Percentiles rank a stretch among this genome's conserved stretches.
Conservation (phyloP, 2,888 invertebrate genomes). For the Willowsia nigromaculata region DNA sequence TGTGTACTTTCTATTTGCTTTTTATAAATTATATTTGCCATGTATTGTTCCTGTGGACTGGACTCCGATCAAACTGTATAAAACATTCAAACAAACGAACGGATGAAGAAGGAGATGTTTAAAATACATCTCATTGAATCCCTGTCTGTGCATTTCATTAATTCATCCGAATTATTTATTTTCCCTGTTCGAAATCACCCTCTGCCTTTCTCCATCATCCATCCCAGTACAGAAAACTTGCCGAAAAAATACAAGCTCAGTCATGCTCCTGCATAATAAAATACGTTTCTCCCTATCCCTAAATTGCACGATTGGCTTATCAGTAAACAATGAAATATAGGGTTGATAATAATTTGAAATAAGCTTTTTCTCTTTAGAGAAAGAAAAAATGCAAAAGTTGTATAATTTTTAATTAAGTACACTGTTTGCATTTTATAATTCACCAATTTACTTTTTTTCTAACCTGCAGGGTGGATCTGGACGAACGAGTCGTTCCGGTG, state of each 20-base stretch:
- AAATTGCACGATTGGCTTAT: neutral
- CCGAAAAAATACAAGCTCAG: neutral
- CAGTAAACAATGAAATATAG: constrained; percentile 17
- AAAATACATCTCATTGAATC: constrained; percentile 38
- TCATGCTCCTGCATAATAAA: constrained; percentile 39
- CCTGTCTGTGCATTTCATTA: constrained; percentile 56
- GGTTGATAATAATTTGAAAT: constrained; percentile 49
- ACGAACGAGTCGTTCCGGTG: constrained; percentile 75
- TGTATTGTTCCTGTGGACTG: constrained; percentile 34
- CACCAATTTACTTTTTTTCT: constrained; percentile 33
- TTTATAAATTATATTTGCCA: constrained; percentile 25
- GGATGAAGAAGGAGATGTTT: constrained; percentile 20
- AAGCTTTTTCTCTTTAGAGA: constrained; percentile 10
- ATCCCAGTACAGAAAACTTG: neutral
- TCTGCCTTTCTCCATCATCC: constrained; percentile 1
- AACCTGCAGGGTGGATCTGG: constrained; percentile 71
- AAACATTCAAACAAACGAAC: neutral
- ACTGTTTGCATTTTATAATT: constrained; percentile 56
- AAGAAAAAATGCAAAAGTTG: neutral
- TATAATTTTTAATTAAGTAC: constrained; percentile 51
- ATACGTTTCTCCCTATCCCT: neutral
- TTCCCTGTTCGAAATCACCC: constrained; percentile 25
- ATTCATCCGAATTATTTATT: constrained; percentile 20
- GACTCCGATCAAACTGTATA: neutral
- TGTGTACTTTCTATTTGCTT: neutral